Conservation (phyloP, 2,797 vertebrate genomes). For the Hoplostethus mediterraneus region DNA sequence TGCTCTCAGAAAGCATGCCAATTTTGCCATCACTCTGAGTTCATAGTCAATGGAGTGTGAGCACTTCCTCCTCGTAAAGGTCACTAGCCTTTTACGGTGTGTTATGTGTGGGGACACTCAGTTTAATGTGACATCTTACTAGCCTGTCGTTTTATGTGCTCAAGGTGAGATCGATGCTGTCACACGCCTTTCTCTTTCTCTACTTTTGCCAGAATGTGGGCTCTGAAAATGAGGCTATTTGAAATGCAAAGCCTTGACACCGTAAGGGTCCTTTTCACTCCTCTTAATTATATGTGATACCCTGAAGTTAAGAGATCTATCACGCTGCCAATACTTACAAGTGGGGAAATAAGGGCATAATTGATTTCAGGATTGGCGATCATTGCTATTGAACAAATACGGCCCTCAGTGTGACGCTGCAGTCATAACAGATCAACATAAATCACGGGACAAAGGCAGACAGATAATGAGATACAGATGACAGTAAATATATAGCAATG, state of each 20-base stretch:
- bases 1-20: constrained; percentile 40
- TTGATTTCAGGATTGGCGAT: constrained; percentile 77
- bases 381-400: constrained; percentile 75
- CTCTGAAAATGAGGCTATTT: constrained; percentile 48
- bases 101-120: constrained; percentile 37
- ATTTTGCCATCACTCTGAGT: constrained; percentile 54
- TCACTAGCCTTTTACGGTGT: constrained; percentile 54
- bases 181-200: constrained; percentile 8
- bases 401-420: constrained; percentile 40
- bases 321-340: constrained; percentile 77
- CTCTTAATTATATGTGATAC: constrained; percentile 68
- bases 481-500: constrained; percentile 25
- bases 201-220: constrained; percentile 20
- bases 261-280: constrained; percentile 39
- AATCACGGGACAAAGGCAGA: constrained; percentile 30
- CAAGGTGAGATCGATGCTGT: constrained; percentile 43
- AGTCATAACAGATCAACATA: constrained; percentile 47
- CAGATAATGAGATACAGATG: constrained; percentile 51
- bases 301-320: constrained; percentile 77
- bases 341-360: constrained; percentile 73
- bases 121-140: constrained; percentile 49
- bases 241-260: constrained; percentile 49
- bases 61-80: constrained; percentile 57
- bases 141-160: constrained; percentile 46
- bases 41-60: constrained; percentile 50